Conservation (phyloP, 2,888 invertebrate genomes). For the Adelphocoris suturalis region DNA sequence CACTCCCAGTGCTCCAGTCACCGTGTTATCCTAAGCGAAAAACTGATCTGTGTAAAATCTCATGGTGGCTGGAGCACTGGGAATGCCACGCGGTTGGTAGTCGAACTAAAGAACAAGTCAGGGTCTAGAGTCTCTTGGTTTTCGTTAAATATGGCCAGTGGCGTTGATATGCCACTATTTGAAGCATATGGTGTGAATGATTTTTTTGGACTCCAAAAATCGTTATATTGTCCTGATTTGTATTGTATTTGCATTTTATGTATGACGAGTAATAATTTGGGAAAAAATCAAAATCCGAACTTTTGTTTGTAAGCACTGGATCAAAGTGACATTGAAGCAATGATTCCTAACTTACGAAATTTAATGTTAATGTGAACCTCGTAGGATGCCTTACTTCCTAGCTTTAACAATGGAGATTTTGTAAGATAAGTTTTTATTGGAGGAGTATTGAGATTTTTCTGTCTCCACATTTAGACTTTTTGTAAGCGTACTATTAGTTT, state of each 20-base stretch:
- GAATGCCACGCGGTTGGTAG: too few relatives aligned
- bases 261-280: background rate
- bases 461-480: background rate
- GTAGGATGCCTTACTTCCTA: slow-evolving; percentile 39
- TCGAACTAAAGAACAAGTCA: too few relatives aligned
- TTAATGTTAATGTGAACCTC: background rate
- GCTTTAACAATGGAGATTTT: slow-evolving; percentile 48
- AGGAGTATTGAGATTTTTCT: background rate
- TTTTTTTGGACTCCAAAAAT: too few relatives aligned
- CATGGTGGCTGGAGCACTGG: too few relatives aligned
- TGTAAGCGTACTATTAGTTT: slow-evolving; percentile 15
- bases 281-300: background rate
- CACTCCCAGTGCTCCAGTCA: too few relatives aligned
- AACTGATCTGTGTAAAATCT: too few relatives aligned
- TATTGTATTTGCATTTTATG: background rate
- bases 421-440: slow-evolving; percentile 30
- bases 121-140: too few relatives aligned
- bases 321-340: too few relatives aligned
- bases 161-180: too few relatives aligned
- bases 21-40: too few relatives aligned
- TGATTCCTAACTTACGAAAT: background rate
- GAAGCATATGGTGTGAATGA: too few relatives aligned
- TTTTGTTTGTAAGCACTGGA: background rate
- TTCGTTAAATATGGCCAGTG: too few relatives aligned
- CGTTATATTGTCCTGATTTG: background rate